Conservation (phyloP, 2,797 vertebrate species). For the Siniperca undulata region DNA sequence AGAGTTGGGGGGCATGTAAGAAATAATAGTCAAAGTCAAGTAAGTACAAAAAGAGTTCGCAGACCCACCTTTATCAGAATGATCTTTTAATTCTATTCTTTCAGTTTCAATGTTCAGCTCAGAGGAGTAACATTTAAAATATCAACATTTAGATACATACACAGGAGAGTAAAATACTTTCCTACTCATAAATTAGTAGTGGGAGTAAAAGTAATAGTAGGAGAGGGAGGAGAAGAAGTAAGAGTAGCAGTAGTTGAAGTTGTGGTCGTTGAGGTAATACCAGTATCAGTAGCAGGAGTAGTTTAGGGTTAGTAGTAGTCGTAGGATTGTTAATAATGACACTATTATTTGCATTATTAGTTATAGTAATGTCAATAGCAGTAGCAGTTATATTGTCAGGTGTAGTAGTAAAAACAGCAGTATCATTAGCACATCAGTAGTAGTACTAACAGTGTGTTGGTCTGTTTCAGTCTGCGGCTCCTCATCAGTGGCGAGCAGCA, state of each 20-base stretch:
- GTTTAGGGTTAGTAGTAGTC: background rate
- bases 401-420: background rate
- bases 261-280: too few relatives aligned
- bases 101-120: too few relatives aligned
- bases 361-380: background rate
- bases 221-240: background rate
- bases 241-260: background rate
- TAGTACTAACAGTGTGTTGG: background rate
- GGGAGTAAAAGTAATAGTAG: background rate
- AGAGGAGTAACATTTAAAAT: too few relatives aligned
- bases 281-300: background rate
- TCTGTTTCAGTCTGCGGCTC: constrained; percentile 86
- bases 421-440: too few relatives aligned
- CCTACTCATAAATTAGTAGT: background rate
- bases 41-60: too few relatives aligned
- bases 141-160: too few relatives aligned
- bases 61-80: too few relatives aligned
- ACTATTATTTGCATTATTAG: constrained; percentile 1
- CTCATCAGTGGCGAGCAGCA: constrained; percentile 86
- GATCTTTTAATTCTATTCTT: too few relatives aligned
- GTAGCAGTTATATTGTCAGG: background rate
- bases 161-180: too few relatives aligned
- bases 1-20: background rate
- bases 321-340: background rate
- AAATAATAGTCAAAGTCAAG: background rate